Percentiles rank a stretch among this genome's conserved stretches.
phyloP scores from a whole-genome alignment of 2,797 vertebrate species.

The Brachyalestes nurse region DNA sequence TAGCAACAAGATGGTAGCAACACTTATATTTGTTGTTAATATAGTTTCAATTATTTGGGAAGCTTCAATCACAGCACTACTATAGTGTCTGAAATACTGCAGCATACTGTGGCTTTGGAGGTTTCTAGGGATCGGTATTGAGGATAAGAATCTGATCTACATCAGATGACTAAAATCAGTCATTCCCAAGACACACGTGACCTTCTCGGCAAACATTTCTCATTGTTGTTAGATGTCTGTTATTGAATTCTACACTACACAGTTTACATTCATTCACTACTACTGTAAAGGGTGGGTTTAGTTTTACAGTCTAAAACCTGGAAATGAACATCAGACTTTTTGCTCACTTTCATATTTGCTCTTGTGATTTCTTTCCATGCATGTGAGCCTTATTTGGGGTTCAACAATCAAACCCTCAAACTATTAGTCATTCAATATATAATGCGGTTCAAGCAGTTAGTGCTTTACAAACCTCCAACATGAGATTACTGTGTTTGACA shows the following conservation, averaged over 20 bases:
- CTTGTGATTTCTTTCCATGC: background rate
- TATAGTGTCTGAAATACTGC: background rate
- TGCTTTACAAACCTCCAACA: slow-evolving; percentile 96
- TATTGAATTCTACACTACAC: background rate
- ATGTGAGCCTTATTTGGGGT: background rate
- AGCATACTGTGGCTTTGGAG: too few relatives aligned
- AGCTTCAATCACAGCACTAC: background rate
- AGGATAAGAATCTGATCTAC: background rate
- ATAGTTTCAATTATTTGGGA: too few relatives aligned
- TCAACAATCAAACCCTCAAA: slow-evolving; percentile 1
- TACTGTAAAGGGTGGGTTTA: background rate
- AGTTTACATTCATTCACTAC: background rate
- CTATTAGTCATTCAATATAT: background rate
- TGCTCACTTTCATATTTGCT: background rate
- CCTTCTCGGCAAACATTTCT: background rate
- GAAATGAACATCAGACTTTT: too few relatives aligned
- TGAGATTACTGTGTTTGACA: slow-evolving; percentile 99
- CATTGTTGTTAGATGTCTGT: background rate
- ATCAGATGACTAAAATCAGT: slow-evolving; percentile 33
- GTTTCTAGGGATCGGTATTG: too few relatives aligned
- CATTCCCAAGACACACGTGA: slow-evolving; percentile 50
- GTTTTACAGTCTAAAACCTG: background rate
- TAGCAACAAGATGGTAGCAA: too few relatives aligned
- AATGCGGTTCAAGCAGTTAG: background rate
- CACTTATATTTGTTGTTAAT: too few relatives aligned